These are phyloP conservation scores for Sisyra nigra DNA, from an alignment of 2,888 invertebrate species.

Conservation along the genomic window DNA sequence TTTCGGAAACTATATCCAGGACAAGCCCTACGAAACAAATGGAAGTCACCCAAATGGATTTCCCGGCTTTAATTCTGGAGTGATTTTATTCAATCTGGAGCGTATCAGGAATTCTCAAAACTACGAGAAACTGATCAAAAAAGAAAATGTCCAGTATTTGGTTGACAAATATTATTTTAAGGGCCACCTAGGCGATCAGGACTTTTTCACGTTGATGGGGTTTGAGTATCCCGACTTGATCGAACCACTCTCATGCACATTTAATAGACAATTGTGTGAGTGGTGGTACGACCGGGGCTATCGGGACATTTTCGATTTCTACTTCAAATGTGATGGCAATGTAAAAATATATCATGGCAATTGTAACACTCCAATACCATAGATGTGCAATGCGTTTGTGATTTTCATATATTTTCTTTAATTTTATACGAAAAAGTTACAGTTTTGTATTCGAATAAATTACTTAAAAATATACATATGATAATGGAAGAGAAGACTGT, in stretches of 20 bases:
- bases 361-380: conserved; percentile 52
- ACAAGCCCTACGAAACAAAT: conserved; percentile 15
- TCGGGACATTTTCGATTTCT: conserved; percentile 50
- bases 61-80: conserved; percentile 71
- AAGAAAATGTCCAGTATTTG: conserved; percentile 33
- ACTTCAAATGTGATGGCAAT: conserved; percentile 47
- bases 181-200: conserved; percentile 70
- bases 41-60: conserved; percentile 31
- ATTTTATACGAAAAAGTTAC: not conserved
- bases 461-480: conserved; percentile 1
- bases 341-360: conserved; percentile 59
- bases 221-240: conserved; percentile 54
- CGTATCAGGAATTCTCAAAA: conserved; percentile 43
- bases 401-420: not conserved
- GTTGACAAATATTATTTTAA: conserved; percentile 45
- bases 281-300: conserved; percentile 72
- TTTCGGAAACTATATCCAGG: conserved; percentile 31
- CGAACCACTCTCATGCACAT: conserved; percentile 55
- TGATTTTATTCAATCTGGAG: conserved; percentile 52
- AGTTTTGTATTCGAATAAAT: conserved; percentile 1
- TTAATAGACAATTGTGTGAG: conserved; percentile 66
- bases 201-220: conserved; percentile 57
- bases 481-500: no score
- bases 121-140: conserved; percentile 38
- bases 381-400: not conserved